These are phyloP conservation scores for Trachymyrmex cornetzi DNA, from an alignment of 1,140 invertebrate species.

Conservation along the genomic window DNA sequence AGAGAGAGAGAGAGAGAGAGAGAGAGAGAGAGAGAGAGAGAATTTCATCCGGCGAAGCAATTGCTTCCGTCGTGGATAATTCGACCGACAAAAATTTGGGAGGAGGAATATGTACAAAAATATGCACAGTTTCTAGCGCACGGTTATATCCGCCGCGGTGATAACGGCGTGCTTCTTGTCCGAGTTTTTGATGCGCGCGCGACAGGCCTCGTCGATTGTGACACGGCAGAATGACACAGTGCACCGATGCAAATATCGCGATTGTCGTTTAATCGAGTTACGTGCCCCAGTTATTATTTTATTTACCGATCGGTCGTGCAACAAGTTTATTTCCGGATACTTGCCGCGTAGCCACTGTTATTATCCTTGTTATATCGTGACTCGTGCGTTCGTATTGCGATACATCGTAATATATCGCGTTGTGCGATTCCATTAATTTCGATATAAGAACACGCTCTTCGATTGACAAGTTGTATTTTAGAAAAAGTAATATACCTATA, in stretches of 20 bases:
- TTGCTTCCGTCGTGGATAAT: conserved; percentile 52
- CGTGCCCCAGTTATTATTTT: conserved; percentile 54
- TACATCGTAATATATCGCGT: conserved; percentile 46
- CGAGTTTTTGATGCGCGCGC: conserved; percentile 38
- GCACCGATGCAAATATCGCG: conserved; percentile 49
- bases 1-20: too few species aligned
- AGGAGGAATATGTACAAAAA: conserved; percentile 7
- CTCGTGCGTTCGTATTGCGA: conserved; percentile 34
- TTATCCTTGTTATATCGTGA: conserved; percentile 16
- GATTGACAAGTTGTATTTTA: background rate
- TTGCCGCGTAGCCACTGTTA: conserved; percentile 8
- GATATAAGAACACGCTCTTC: conserved; percentile 3
- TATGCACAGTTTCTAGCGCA: background rate
- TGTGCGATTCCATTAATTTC: conserved; percentile 44
- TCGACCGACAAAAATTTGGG: conserved; percentile 36
- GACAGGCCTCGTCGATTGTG: conserved; percentile 34
- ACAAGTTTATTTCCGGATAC: conserved; percentile 59
- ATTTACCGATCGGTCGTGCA: conserved; percentile 53
- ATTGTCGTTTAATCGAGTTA: conserved; percentile 61
- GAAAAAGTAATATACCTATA: background rate
- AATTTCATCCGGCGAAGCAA: conserved; percentile 53
- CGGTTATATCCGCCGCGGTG: background rate
- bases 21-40: background rate
- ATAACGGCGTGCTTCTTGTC: conserved; percentile 35
- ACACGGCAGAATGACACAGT: conserved; percentile 31